phyloP scores from a whole-genome alignment of 1,140 invertebrate genomes.

The Fopius arisanus region DNA sequence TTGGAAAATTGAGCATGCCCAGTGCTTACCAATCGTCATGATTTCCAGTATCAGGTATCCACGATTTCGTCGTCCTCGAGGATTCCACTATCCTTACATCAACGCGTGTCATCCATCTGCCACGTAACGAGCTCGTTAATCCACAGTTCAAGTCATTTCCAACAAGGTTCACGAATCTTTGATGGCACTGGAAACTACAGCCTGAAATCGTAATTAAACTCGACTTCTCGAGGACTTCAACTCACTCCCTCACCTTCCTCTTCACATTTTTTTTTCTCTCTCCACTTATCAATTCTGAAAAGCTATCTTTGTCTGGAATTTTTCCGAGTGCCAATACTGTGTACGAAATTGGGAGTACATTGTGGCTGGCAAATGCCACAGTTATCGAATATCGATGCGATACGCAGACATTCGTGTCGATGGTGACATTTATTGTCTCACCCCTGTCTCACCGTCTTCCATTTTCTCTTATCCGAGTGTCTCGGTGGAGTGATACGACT shows the following conservation, averaged over 20 bases:
- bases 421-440: slow-evolving; percentile 22
- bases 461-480: not conserved
- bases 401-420: not conserved
- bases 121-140: slow-evolving; percentile 31
- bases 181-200: not conserved
- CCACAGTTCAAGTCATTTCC: not conserved
- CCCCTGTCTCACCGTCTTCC: not conserved
- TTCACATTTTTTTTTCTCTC: not conserved
- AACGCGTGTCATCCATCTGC: not conserved
- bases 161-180: not conserved
- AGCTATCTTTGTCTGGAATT: not conserved
- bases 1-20: not conserved
- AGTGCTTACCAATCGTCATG: not conserved
- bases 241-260: not conserved
- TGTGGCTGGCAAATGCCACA: not conserved
- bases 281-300: not conserved
- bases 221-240: not conserved
- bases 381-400: slow-evolving; percentile 25
- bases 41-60: not conserved
- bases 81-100: not conserved
- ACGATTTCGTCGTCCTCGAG: not conserved
- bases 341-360: slow-evolving; percentile 11
- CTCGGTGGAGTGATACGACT: not conserved
- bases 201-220: slow-evolving; percentile 19
- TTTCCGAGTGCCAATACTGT: not conserved